Conservation (phyloP, 2,113 vertebrate species). For the Diphyllodes magnificus region DNA sequence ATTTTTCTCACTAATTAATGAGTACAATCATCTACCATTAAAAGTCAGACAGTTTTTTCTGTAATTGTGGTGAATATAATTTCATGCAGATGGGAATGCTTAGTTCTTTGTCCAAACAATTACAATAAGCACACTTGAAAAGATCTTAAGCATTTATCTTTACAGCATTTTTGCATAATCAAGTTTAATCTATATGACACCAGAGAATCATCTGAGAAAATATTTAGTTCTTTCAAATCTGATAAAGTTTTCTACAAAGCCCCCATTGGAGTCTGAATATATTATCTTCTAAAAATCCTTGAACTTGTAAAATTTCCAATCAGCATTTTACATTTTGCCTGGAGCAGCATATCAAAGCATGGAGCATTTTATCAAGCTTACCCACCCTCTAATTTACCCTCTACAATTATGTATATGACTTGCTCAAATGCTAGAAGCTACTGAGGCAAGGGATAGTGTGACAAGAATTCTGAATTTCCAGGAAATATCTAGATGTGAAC, state of each 20-base stretch:
- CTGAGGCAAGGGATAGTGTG: background rate
- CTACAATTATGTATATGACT: background rate
- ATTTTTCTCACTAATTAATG: background rate
- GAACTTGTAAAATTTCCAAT: slow-evolving; percentile 41
- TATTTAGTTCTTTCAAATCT: slow-evolving; percentile 37
- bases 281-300: slow-evolving; percentile 53
- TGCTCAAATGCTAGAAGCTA: background rate
- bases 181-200: background rate
- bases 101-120: background rate
- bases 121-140: background rate
- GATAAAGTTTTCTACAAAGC: slow-evolving; percentile 16
- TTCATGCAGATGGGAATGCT: background rate
- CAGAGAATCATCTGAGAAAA: slow-evolving; percentile 23
- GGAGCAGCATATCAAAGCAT: slow-evolving; percentile 36
- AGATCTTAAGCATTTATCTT: background rate
- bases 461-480: slow-evolving; percentile 12
- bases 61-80: background rate
- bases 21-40: background rate
- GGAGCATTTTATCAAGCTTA: slow-evolving; percentile 33
- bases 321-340: slow-evolving; percentile 25
- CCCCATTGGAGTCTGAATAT: background rate
- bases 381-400: background rate
- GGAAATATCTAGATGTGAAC: background rate
- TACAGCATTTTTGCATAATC: background rate
- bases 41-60: background rate